Base-by-base conservation (phyloP, 2,113 vertebrate species). In the Columba janthina region DNA sequence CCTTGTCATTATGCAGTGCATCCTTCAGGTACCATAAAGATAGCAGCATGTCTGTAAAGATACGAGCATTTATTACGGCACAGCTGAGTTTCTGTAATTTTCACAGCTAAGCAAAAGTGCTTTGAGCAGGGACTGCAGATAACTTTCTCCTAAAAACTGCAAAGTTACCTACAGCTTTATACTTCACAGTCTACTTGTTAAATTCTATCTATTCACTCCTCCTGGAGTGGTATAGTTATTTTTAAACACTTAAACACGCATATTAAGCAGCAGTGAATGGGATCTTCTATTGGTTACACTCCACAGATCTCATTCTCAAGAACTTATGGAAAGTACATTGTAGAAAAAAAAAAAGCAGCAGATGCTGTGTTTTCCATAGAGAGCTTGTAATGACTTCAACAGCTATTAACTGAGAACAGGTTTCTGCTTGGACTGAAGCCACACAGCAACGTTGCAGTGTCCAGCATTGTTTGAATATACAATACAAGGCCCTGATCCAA, bases 381-480 rank as follows among this genome's bases (percentile, higher is more conserved):
- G 87, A 94, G 25, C 46, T 26, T 74, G 61, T 61, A 88, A 91
- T 77, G 62, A 89, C 76, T 58, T 79, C 69, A 94, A 85, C 75
- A 94, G 57, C 78, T 40, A 86, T 44, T 46, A 86, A 51, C 64
- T 85, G 50, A 0, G 71, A 94, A 81, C 72, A 83, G 70, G 89
- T 91, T 82, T 93, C 66, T 93, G 90, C 73, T 69, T 90, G 94
- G 90, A 89, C 29, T 66, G 73, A 81, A 92, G 93, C 96, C 93
- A 90, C 0, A 0, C 20, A 66, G 56, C 71, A 73, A 42, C n/a
- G 72, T n/a, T 89, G 66, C 50, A 71, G 57, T 24, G 57, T 90
- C 86, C 90, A 92, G 69, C 61, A 92, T 51, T 96, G 93, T 93
- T 22, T 74, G 66, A 71, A 54, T 56, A 44, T 31, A 93, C 76